phyloP scores from a whole-genome alignment of 2,113 vertebrate genomes.

The Epinephelus cyanopodus region DNA sequence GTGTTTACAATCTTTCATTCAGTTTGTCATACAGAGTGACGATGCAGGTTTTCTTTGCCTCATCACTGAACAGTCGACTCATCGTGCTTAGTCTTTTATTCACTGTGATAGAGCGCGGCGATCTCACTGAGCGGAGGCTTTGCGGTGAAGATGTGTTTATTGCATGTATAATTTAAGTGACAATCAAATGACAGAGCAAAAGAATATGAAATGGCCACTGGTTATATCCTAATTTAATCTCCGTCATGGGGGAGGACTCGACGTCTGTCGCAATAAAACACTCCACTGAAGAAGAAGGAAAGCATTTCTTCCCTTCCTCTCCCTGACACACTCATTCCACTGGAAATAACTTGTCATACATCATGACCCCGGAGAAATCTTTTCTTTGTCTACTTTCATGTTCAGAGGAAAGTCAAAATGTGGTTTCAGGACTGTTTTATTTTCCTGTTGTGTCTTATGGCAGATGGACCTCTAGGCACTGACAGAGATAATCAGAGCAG shows the following conservation, averaged over 20 bases:
- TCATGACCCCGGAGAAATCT: neutral
- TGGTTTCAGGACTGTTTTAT: slow-evolving; percentile 18
- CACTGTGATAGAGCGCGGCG: neutral
- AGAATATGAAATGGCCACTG: neutral
- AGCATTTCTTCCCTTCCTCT: slow-evolving; percentile 6
- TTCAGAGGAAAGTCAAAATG: neutral
- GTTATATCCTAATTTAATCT: neutral
- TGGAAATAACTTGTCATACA: slow-evolving; percentile 21
- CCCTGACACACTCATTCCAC: slow-evolving; percentile 21
- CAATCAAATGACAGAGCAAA: neutral
- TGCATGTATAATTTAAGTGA: neutral
- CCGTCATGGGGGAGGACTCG: neutral
- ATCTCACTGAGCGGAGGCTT: neutral
- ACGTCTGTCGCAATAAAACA: neutral
- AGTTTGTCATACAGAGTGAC: too few species aligned
- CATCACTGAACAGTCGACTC: too few species aligned
- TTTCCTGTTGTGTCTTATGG: slow-evolving; percentile 13
- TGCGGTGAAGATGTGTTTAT: too few species aligned
- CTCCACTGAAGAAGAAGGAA: neutral
- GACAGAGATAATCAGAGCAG: slow-evolving; percentile 59
- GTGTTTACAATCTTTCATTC: too few species aligned
- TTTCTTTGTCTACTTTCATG: slow-evolving; percentile 26
- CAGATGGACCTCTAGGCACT: slow-evolving; percentile 50
- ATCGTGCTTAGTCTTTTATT: neutral
- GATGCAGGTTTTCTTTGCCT: too few species aligned